Evolutionary conservation across 2,888 invertebrate species (phyloP), one percentile per base, ranked within the genome.

Genomic region (Caenorhabditis panamensis): DNA sequence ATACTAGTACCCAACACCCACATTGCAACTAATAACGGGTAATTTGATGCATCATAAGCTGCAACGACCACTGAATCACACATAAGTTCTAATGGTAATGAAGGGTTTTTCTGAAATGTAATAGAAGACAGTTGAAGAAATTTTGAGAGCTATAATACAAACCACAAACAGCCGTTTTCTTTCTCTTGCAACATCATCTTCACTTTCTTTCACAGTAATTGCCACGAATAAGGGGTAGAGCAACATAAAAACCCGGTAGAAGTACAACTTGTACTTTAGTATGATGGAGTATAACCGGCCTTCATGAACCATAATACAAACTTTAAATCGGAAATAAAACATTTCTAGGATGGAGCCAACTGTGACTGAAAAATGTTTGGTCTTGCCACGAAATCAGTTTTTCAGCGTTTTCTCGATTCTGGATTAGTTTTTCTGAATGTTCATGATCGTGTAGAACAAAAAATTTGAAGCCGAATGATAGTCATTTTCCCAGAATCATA

Each of bases 251-350:
- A n/a, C n/a, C n/a, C 53, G 53, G 24, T 24, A 53, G 1, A 13
- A 11, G 16, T 53, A 53, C 24, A 53, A 9, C 24, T 53, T 16
- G 9, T 3, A 22, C 13, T 53, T 53, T 16, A 53, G 16, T 9
- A 53, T 22, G 1, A 1, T 53, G 9, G 53, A 16, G 16, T 24
- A 53, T 9, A 2, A 3, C 5, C 18, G 24, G 8, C 24, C 24
- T 9, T 53, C 18, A 5, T 22, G 26, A 13, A 18, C 4, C 4
- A 53, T 9, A 9, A 58, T 9, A 11, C 31, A 37, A 13, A 18
- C 2, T 36, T 58, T 58, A 36, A 36, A 58, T 1, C 58, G 36
- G 37, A 6, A 58, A 20, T 36, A 58, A 18, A 58, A 36, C 58
- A 58, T 58, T 20, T 58, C 58, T 18, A 58, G 9, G 11, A 58